Percentiles rank a stretch among this genome's conserved stretches.
Evolutionary conservation across 2,113 vertebrate genomes (phyloP).

Genomic region (Rostratula benghalensis): DNA sequence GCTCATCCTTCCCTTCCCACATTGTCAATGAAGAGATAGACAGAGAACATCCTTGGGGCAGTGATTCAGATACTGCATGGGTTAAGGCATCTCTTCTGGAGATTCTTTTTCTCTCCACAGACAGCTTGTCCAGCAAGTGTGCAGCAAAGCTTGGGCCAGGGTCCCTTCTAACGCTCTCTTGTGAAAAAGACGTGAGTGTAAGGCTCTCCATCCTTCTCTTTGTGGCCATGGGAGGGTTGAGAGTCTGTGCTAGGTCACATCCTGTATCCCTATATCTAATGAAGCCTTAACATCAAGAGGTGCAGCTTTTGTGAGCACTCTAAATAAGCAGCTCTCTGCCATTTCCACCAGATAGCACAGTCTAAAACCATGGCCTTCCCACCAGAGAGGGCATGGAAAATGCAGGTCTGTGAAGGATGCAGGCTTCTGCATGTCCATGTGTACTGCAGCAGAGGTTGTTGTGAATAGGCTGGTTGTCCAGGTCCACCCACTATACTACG

Average conservation of each 20-base stretch:
- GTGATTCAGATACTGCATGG: not conserved
- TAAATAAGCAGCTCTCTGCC: not conserved
- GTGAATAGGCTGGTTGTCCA: not conserved
- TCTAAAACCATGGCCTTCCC: not conserved
- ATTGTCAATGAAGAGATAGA: not conserved
- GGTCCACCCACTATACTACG: not conserved
- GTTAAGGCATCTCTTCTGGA: not conserved
- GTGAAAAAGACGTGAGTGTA: not conserved
- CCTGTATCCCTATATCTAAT: not conserved
- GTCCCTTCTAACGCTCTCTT: not conserved
- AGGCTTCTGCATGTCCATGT: not conserved
- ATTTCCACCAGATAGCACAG: not conserved
- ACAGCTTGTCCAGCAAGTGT: not conserved
- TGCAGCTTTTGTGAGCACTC: not conserved
- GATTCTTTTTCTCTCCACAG: not conserved
- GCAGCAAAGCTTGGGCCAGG: not conserved
- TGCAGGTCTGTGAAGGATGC: not conserved
- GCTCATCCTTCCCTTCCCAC: not conserved
- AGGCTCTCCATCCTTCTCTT: not conserved
- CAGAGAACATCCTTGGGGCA: fast-evolving
- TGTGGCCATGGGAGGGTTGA: not conserved
- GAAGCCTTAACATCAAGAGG: not conserved
- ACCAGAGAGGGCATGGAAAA: not conserved
- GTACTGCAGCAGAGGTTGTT: not conserved
- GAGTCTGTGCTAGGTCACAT: not conserved